Evolutionary conservation across 1,140 invertebrate genomes (phyloP), one percentile per base, ranked within the genome.

Genomic region (Nebria ingens): DNA sequence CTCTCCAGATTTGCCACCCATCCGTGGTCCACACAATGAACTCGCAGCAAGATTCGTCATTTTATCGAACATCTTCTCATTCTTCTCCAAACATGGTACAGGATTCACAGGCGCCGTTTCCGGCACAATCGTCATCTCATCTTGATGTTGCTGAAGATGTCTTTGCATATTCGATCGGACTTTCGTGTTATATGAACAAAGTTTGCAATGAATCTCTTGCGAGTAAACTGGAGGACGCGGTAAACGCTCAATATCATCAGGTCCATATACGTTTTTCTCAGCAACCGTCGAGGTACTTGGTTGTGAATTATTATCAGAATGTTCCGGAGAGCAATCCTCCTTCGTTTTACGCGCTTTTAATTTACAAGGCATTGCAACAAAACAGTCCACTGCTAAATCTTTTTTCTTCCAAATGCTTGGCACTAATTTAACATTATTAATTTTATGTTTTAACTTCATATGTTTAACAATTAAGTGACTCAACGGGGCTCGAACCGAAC

Each of bases 41-140:
- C 85, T 86, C 19, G 80, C 80, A 0, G 88, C 86, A 13, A 89
- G 71, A 68, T 91, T 91, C 0, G 82, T 76, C 87, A 90, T 91
- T 67, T 86, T 87, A 64, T 90, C 87, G 65, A 90, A 90, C 79
- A 88, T 86, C 58, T 78, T 80, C 62, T 89, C 86, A 55, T 84
- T 85, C 23, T 82, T 82, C 51, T 86, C 82, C 17, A 89, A 69
- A 67, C 85, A 86, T 0, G 87, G 87, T 0, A 90, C 86, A 0
- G 87, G 87, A 73, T 90, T 90, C 0, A 88, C 80, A 0, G 83
- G 81, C 0, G 82, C 79, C 0, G 75, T 79, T 59, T 80, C 73
- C 1, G 84, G 76, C 1, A 82, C 79, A 0, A 71, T 73, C 56
- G 77, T 71, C 4, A 6, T 54, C 19, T 79, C 79, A 40, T 78